Conservation (phyloP, 2,113 vertebrate species). For the Odontesthes bonariensis region DNA sequence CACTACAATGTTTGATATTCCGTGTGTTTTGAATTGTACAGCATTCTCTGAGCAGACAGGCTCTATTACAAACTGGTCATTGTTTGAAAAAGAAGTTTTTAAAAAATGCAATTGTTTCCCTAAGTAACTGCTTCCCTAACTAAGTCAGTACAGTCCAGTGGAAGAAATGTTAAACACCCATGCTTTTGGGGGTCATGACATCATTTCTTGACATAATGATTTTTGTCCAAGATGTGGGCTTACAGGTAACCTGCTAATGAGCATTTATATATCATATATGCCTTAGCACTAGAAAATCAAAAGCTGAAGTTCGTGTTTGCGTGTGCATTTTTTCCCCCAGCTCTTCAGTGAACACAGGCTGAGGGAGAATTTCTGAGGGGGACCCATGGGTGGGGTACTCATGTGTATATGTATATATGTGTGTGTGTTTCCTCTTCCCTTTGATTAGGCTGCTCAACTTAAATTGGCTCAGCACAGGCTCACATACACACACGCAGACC, state of each 20-base stretch:
- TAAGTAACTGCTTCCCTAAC: too few species aligned
- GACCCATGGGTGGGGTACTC: constrained; percentile 42
- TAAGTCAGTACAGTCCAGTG: too few species aligned
- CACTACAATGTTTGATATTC: too few species aligned
- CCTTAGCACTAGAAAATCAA: constrained; percentile 7
- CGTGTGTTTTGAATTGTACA: too few species aligned
- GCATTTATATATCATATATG: constrained; percentile 26
- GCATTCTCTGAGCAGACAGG: too few species aligned
- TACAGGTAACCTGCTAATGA: constrained; percentile 58
- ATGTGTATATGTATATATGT: constrained; percentile 9
- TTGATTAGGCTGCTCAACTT: constrained; percentile 79
- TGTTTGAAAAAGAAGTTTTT: too few species aligned
- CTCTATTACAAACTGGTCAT: too few species aligned
- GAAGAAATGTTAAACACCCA: background rate
- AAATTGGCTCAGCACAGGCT: constrained; percentile 80
- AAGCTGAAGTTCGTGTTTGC: constrained; percentile 29
- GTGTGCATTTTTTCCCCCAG: constrained; percentile 9
- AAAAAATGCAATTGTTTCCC: too few species aligned
- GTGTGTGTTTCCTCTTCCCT: constrained; percentile 60
- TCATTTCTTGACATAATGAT: background rate
- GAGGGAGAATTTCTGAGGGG: constrained; percentile 40
- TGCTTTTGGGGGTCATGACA: background rate
- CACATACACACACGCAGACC: constrained; percentile 68
- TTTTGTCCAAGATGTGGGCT: constrained; percentile 7
- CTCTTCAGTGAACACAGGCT: constrained; percentile 30